These are phyloP conservation scores for Drosophila hydei DNA, from an alignment of 1,140 invertebrate species.

Conservation along the genomic window DNA sequence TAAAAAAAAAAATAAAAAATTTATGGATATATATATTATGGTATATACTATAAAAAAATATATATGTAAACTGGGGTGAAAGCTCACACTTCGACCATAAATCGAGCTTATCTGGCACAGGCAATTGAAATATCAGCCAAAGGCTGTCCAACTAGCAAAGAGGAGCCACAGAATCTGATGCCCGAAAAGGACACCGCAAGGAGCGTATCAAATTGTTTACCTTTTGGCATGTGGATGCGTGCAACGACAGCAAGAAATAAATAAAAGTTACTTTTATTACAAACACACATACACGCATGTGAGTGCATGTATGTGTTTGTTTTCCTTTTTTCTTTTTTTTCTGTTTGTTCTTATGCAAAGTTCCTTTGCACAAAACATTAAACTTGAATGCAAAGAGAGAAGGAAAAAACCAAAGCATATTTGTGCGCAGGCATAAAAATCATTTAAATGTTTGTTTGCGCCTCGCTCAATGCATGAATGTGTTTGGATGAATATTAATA, in stretches of 20 bases:
- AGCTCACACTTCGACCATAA: constrained; percentile 39
- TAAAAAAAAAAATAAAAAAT: not conserved
- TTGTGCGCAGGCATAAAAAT: constrained; percentile 68
- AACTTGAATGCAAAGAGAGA: constrained; percentile 56
- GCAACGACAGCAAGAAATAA: constrained; percentile 48
- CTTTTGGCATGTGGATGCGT: constrained; percentile 18
- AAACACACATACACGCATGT: constrained; percentile 17
- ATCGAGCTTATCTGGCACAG: constrained; percentile 51
- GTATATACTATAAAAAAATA: not conserved
- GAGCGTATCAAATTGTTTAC: constrained; percentile 41
- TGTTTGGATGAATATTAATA: constrained; percentile 64
- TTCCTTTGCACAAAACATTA: constrained; percentile 62
- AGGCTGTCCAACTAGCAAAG: constrained; percentile 36
- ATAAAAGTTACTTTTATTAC: constrained; percentile 65
- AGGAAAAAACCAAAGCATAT: constrained; percentile 41
- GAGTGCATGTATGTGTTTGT: constrained; percentile 6
- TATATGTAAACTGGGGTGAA: constrained; percentile 8
- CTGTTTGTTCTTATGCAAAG: constrained; percentile 50
- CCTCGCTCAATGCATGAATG: constrained; percentile 49
- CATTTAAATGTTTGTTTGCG: constrained; percentile 72
- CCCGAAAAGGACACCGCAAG: constrained; percentile 31
- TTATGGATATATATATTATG: not conserved
- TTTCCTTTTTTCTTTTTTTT: constrained; percentile 8
- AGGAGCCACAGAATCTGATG: not conserved
- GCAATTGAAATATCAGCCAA: constrained; percentile 68